Evolutionary conservation across 2,888 invertebrate species (phyloP).

Genomic region (Teinopalpus imperialis): DNA sequence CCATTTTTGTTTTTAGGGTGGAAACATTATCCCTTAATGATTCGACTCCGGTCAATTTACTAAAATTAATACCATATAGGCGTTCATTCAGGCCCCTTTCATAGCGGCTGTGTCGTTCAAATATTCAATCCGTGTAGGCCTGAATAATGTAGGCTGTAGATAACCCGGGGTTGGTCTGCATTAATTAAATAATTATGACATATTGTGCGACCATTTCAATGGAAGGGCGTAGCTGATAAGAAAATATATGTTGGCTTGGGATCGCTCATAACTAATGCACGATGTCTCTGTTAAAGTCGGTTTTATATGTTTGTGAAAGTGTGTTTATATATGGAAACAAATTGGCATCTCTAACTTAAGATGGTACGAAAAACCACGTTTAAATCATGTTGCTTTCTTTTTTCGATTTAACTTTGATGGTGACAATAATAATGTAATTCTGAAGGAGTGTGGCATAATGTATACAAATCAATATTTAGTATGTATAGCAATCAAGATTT

Average conservation of each 20-base stretch:
- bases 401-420: too few species aligned
- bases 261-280: slow-evolving; percentile 25
- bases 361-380: too few species aligned
- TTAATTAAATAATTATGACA: slow-evolving; percentile 81
- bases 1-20: neutral
- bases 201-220: slow-evolving; percentile 74
- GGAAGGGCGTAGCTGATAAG: slow-evolving; percentile 69
- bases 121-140: slow-evolving; percentile 48
- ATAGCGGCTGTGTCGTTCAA: slow-evolving; percentile 29
- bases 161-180: slow-evolving; percentile 66
- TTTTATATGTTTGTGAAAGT: slow-evolving; percentile 1
- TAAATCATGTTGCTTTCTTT: too few species aligned
- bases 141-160: slow-evolving; percentile 62
- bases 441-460: too few species aligned
- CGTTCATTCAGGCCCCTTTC: slow-evolving; percentile 22
- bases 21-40: slow-evolving; percentile 4
- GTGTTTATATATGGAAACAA: too few species aligned
- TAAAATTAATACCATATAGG: slow-evolving; percentile 22
- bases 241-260: slow-evolving; percentile 38
- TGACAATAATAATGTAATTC: too few species aligned
- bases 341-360: too few species aligned
- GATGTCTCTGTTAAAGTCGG: slow-evolving; percentile 11
- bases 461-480: too few species aligned
- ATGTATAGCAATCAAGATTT: too few species aligned
- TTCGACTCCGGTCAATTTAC: slow-evolving; percentile 17